phyloP scores from a whole-genome alignment of 1,140 invertebrate genomes.

The Uloborus diversus region DNA sequence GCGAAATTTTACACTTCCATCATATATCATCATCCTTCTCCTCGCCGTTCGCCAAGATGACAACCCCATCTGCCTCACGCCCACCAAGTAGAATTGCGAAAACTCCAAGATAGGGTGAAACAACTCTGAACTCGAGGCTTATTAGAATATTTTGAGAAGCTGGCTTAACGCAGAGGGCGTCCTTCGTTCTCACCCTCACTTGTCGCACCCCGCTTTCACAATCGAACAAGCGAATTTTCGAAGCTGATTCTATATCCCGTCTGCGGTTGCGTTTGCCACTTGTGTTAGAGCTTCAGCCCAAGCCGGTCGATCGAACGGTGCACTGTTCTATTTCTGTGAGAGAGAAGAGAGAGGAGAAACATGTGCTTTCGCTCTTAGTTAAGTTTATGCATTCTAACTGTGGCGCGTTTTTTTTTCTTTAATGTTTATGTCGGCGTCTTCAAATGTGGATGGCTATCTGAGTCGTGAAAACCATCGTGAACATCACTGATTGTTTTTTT shows the following conservation, averaged over 20 bases:
- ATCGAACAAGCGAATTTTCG: conserved; percentile 1
- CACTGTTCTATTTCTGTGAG: background rate
- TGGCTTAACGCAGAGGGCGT: conserved; percentile 8
- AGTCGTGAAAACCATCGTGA: too few relatives aligned
- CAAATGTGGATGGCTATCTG: too few relatives aligned
- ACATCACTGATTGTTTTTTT: too few relatives aligned
- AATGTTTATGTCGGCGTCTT: background rate
- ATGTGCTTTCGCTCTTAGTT: background rate
- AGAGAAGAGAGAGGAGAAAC: background rate
- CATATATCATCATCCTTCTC: too few relatives aligned
- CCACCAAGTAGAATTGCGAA: too few relatives aligned
- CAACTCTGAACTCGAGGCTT: too few relatives aligned
- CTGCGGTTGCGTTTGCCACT: conserved; percentile 9
- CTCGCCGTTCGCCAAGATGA: too few relatives aligned
- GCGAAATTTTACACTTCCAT: too few relatives aligned
- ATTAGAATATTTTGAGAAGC: too few relatives aligned
- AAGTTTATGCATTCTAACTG: background rate
- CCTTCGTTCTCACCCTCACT: background rate
- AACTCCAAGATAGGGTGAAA: too few relatives aligned
- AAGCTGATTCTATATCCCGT: conserved; percentile 7
- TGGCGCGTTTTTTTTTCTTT: background rate
- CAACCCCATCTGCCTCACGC: too few relatives aligned
- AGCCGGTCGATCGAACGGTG: background rate
- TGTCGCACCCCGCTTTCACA: background rate
- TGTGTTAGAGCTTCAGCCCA: background rate